These are phyloP conservation scores for Rhadinocentrus ornatus DNA, from an alignment of 2,797 vertebrate species.

Conservation along the genomic window DNA sequence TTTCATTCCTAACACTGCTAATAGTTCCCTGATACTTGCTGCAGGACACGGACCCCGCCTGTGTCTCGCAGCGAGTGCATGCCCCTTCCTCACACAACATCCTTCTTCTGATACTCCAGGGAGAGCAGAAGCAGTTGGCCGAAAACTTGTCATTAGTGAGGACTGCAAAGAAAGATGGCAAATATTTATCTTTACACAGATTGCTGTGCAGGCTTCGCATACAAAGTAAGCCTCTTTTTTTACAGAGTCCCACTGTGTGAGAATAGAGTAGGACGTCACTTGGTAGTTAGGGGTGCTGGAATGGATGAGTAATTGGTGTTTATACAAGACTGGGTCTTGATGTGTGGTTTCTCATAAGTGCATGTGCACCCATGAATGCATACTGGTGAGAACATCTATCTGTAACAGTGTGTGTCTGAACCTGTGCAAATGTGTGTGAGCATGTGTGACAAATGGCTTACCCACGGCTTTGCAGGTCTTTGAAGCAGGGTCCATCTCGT, in stretches of 20 bases:
- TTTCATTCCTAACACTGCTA: slow-evolving; percentile 47
- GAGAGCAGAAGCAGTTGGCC: slow-evolving; percentile 63
- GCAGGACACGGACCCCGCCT: slow-evolving; percentile 42
- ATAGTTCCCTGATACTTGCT: slow-evolving; percentile 39
- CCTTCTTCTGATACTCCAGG: slow-evolving; percentile 38
- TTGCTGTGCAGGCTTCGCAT: slow-evolving; percentile 63
- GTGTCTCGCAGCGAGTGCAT: slow-evolving; percentile 39
- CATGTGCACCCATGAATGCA: slow-evolving; percentile 10
- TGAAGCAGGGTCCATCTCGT: slow-evolving; percentile 94
- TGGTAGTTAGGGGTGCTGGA: slow-evolving; percentile 40
- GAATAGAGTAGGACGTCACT: slow-evolving; percentile 47
- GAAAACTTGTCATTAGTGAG: slow-evolving; percentile 75
- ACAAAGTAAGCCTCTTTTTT: slow-evolving; percentile 61
- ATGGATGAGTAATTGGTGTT: slow-evolving; percentile 33
- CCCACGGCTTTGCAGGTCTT: slow-evolving; percentile 98
- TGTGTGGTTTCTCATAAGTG: slow-evolving; percentile 22
- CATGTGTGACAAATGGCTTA: slow-evolving; percentile 73
- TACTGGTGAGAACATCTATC: slow-evolving; percentile 35
- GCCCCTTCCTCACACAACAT: slow-evolving; percentile 24
- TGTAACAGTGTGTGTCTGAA: slow-evolving; percentile 25
- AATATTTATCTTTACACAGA: slow-evolving; percentile 81
- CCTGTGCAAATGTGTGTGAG: slow-evolving; percentile 12
- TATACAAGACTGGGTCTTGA: slow-evolving; percentile 25
- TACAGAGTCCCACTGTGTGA: slow-evolving; percentile 49
- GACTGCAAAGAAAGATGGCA: slow-evolving; percentile 70